A percentile compares a stretch with the other conserved stretches of the same genome.
Conservation (phyloP, 2,888 invertebrate species). For the Stenodema calcarata region DNA sequence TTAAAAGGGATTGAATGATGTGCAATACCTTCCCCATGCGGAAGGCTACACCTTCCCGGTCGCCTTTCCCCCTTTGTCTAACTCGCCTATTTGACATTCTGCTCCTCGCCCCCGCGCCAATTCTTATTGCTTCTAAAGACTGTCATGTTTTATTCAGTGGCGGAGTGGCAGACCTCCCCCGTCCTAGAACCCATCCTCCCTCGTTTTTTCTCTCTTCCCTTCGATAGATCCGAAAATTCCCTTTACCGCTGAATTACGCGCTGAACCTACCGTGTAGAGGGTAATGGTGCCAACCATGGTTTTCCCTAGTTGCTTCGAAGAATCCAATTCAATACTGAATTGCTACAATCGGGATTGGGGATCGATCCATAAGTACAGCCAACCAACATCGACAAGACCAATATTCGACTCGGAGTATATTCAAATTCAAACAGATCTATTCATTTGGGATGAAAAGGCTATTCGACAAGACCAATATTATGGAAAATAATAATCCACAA, state of each 20-base stretch:
- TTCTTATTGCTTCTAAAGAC: conserved; percentile 56
- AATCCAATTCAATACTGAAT: background rate
- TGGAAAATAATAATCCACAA: too few species aligned
- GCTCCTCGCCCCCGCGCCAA: conserved; percentile 41
- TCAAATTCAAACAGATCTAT: too few species aligned
- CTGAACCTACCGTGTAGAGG: background rate
- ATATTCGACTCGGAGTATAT: too few species aligned
- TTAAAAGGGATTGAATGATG: conserved; percentile 43
- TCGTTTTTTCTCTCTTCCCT: background rate
- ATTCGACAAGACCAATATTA: too few species aligned
- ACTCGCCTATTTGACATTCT: conserved; percentile 54
- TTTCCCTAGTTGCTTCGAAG: background rate
- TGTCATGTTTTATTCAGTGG: conserved; percentile 55
- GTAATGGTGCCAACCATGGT: background rate
- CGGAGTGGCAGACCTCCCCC: conserved; percentile 32
- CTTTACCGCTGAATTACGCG: background rate
- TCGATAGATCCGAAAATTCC: conserved; percentile 50
- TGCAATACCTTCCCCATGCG: conserved; percentile 13
- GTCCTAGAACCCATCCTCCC: conserved; percentile 21
- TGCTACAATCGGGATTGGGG: background rate
- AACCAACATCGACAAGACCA: too few species aligned
- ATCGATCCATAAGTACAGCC: background rate
- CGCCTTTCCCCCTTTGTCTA: conserved; percentile 51
- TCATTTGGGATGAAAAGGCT: too few species aligned
- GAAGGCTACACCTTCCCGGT: background rate